Conservation (phyloP, 1,140 invertebrate genomes). For the Diorhabda sublineata region DNA sequence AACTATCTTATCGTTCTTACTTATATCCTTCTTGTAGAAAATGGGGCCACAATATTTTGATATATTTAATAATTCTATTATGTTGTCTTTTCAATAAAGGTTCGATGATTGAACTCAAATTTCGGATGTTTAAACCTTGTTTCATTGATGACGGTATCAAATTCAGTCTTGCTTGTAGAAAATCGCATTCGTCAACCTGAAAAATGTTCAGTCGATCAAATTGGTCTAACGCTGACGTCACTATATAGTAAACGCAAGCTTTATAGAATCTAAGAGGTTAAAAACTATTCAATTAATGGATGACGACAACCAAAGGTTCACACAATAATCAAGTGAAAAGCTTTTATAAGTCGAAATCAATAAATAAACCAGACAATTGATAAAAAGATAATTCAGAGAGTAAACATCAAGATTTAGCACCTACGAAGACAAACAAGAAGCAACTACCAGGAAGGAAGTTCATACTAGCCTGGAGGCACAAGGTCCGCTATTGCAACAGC, state of each 20-base stretch:
- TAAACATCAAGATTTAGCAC: too few species aligned
- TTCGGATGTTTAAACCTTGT: slow-evolving; percentile 31
- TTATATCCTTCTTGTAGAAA: slow-evolving; percentile 36
- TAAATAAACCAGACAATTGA: too few species aligned
- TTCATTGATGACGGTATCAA: slow-evolving; percentile 58
- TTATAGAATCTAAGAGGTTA: not conserved
- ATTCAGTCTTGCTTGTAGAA: slow-evolving; percentile 58
- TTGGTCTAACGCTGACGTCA: not conserved
- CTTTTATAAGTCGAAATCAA: too few species aligned
- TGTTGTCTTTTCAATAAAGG: slow-evolving; percentile 39
- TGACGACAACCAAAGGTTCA: too few species aligned
- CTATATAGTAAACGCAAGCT: not conserved
- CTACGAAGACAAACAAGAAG: too few species aligned
- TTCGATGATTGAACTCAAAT: slow-evolving; percentile 35
- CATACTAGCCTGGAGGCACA: too few species aligned
- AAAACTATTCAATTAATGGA: too few species aligned
- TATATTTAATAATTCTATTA: slow-evolving; percentile 33
- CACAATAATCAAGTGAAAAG: too few species aligned
- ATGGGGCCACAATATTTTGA: slow-evolving; percentile 39
- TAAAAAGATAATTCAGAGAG: too few species aligned
- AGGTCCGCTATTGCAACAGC: too few species aligned
- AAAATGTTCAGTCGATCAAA: slow-evolving; percentile 5
- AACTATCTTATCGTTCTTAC: slow-evolving; percentile 18
- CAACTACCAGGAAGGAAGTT: too few species aligned
- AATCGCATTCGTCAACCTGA: slow-evolving; percentile 60